Percentiles rank a stretch among this genome's conserved stretches.
These are phyloP conservation scores for Hoplostethus mediterraneus DNA, from an alignment of 2,797 vertebrate genomes.

Conservation along the genomic window DNA sequence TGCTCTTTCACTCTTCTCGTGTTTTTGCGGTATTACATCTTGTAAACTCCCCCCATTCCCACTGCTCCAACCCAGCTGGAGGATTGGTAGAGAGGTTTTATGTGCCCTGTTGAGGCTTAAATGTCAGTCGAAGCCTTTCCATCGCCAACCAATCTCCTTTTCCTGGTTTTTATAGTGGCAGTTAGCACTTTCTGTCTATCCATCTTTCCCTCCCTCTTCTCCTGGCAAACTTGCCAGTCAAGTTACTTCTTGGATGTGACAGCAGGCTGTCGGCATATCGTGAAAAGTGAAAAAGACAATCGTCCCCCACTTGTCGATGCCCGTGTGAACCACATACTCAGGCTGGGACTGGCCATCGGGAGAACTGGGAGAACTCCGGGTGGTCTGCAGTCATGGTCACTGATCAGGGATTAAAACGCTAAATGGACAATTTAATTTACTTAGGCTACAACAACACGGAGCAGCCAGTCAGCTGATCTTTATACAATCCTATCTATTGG, in stretches of 20 bases:
- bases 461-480: no score
- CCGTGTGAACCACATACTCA: no score
- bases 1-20: slow-evolving; percentile 11
- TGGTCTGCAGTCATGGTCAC: no score
- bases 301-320: no score
- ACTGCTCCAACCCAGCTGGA: slow-evolving; percentile 25
- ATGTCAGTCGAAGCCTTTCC: slow-evolving; percentile 59
- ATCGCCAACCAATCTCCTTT: slow-evolving; percentile 65
- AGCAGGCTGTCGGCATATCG: slow-evolving; percentile 33
- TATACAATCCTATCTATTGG: no score
- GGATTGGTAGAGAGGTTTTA: slow-evolving; percentile 55
- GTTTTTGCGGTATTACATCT: slow-evolving; percentile 44
- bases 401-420: no score
- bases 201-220: slow-evolving; percentile 41
- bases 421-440: no score
- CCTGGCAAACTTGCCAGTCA: slow-evolving; percentile 13
- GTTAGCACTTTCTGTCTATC: slow-evolving; percentile 53
- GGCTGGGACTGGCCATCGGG: no score
- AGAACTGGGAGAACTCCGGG: no score
- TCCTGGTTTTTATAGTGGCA: slow-evolving; percentile 57
- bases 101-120: slow-evolving; percentile 56
- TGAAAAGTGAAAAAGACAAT: slow-evolving; percentile 6
- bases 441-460: no score
- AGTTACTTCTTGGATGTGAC: slow-evolving; percentile 31
- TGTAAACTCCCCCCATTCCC: slow-evolving; percentile 46